A percentile compares a stretch with the other conserved stretches of the same genome.
Evolutionary conservation across 2,113 vertebrate genomes (phyloP).

Genomic region (Cranoglanis bouderius): DNA sequence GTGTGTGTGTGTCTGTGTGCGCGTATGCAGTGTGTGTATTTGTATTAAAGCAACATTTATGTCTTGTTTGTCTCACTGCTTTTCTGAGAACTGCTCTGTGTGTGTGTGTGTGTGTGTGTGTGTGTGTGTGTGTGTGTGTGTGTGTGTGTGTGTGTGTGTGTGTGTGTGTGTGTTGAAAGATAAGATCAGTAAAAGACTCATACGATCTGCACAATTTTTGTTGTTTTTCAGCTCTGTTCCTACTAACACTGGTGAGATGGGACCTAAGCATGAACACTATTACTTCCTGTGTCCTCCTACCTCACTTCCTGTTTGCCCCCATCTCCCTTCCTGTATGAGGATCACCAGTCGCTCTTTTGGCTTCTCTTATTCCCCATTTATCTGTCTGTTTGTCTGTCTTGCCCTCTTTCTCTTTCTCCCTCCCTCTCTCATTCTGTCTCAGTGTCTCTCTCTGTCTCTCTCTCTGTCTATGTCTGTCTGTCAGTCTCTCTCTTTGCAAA

Average conservation of each 20-base stretch:
- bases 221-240: not conserved
- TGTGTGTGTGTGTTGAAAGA: not conserved
- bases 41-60: too few relatives aligned
- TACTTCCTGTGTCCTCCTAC: not conserved
- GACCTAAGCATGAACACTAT: not conserved
- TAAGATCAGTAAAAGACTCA: not conserved
- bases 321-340: not conserved
- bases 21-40: too few relatives aligned
- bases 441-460: too few relatives aligned
- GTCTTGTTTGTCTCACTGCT: too few relatives aligned
- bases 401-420: not conserved
- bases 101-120: not conserved
- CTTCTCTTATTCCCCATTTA: not conserved
- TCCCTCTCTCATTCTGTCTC: too few relatives aligned
- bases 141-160: too few relatives aligned
- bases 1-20: too few relatives aligned
- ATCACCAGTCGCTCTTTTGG: not conserved
- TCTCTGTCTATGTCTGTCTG: not conserved
- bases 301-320: not conserved
- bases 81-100: too few relatives aligned
- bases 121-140: not conserved
- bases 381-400: not conserved
- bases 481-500: not conserved
- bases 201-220: not conserved
- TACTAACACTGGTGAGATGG: not conserved